Base-by-base conservation (phyloP, 2,888 invertebrate species). In the Troides helena region DNA sequence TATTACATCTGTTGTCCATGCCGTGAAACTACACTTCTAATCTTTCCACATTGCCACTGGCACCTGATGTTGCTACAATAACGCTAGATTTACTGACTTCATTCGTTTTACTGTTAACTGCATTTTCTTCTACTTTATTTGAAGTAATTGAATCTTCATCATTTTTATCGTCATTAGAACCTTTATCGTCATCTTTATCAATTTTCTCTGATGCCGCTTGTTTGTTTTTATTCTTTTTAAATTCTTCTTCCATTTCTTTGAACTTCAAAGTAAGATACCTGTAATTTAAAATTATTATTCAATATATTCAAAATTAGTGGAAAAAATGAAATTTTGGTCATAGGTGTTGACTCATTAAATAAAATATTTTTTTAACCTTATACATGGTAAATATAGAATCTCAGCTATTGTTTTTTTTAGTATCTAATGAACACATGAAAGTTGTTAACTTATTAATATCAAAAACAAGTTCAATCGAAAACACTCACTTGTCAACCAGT, bases 191-290 rank as follows among this genome's bases (percentile, higher is more conserved):
- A 71, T 85, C 74, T 23, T 81, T 78, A 58, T 85, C 85, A 8
- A 78, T 77, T 5, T 88, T 86, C 1, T 74, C 75, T 65, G 59
- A 25, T 17, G 62, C 63, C 10, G 63, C 30, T 70, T 70, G 39
- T 85, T 81, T 90, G 77, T 93, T 94, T 74, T 95, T 94, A 75
- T 96, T 96, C 79, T 95, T 94, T 70, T 94, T 94, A 88, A 96
- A 94, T 86, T 96, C 95, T 74, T 96, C 96, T 85, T 97, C 97
- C 95, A 97, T 96, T 87, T 97, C 97, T 90, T 96, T 95, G 82
- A 97, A 97, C 83, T 97, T 97, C 70, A 96, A 88, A 17, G 96
- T 96, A 65, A 97, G 89, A 81, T 97, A 97, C 88, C 96, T 96
- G 81, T 30, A 65, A 67, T 10, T 39, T n/a, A 60, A 50, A 65